A percentile compares a stretch with the other conserved stretches of the same genome.
These are phyloP conservation scores for Apogon hyalosoma DNA, from an alignment of 2,797 vertebrate genomes.

Conservation along the genomic window DNA sequence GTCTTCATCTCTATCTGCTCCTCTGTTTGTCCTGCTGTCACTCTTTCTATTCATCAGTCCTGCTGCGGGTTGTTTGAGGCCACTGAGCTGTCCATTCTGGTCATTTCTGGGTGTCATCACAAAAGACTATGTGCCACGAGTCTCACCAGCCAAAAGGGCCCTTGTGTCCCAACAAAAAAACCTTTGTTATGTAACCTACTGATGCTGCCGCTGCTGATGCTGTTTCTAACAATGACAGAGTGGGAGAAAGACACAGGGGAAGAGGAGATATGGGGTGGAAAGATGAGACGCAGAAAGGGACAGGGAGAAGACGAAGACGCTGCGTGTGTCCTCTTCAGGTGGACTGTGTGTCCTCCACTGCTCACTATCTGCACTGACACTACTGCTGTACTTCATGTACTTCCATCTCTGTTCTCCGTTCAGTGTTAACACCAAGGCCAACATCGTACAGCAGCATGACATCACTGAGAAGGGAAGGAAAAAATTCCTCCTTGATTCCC, in stretches of 20 bases:
- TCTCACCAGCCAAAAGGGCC: slow-evolving; percentile 69
- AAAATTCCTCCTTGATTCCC: slow-evolving; percentile 31
- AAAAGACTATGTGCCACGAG: slow-evolving; percentile 69
- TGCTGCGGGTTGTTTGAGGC: slow-evolving; percentile 61
- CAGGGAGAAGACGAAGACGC: slow-evolving; percentile 22
- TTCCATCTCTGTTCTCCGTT: slow-evolving; percentile 51
- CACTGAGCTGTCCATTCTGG: slow-evolving; percentile 64
- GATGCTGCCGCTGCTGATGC: slow-evolving; percentile 64
- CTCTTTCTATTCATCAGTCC: slow-evolving; percentile 64
- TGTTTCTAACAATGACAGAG: slow-evolving; percentile 52
- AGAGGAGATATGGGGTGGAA: slow-evolving; percentile 7
- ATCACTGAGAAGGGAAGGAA: slow-evolving; percentile 56
- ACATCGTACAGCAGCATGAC: slow-evolving; percentile 68
- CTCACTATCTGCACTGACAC: slow-evolving; percentile 47
- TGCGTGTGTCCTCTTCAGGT: slow-evolving; percentile 6
- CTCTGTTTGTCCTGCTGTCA: slow-evolving; percentile 42
- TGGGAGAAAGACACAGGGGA: slow-evolving; percentile 31
- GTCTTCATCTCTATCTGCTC: slow-evolving; percentile 27
- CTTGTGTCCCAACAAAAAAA: slow-evolving; percentile 69
- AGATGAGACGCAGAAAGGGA: slow-evolving; percentile 30
- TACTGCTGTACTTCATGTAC: slow-evolving; percentile 55
- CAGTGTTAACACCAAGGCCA: slow-evolving; percentile 46
- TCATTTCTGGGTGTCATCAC: slow-evolving; percentile 76
- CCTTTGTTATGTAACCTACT: slow-evolving; percentile 80
- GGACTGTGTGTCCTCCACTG: slow-evolving; percentile 20